Conservation (phyloP, 2,797 vertebrate genomes). For the Spinibarbus caldwelli region DNA sequence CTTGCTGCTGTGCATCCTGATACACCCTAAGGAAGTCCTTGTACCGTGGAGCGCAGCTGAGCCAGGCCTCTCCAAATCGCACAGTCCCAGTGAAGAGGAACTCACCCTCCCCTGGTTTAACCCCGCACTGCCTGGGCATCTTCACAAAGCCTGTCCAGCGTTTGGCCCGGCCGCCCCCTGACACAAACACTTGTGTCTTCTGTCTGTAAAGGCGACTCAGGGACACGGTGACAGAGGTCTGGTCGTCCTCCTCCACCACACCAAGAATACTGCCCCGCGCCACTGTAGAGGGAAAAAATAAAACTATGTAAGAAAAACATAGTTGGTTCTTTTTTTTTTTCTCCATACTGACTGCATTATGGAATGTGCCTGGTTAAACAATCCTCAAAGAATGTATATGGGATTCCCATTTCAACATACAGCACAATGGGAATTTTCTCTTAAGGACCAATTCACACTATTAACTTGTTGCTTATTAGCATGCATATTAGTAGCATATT, state of each 20-base stretch:
- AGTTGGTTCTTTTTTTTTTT: not conserved
- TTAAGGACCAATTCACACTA: not conserved
- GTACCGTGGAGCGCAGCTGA: conserved; percentile 93
- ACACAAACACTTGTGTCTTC: conserved; percentile 90
- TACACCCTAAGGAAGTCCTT: conserved; percentile 94
- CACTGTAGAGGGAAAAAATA: conserved; percentile 70
- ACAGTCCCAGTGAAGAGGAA: conserved; percentile 95
- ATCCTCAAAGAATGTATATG: not conserved
- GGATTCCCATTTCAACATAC: not conserved
- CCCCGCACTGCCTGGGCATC: conserved; percentile 86
- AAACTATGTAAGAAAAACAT: not conserved
- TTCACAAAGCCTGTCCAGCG: conserved; percentile 87
- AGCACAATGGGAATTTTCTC: not conserved
- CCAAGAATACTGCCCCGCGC: conserved; percentile 87
- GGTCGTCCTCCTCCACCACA: conserved; percentile 83
- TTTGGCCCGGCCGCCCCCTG: conserved; percentile 77
- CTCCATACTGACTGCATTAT: not conserved
- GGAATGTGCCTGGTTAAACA: not conserved
- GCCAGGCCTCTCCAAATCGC: conserved; percentile 92
- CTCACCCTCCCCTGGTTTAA: conserved; percentile 85
- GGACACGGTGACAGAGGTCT: conserved; percentile 82
- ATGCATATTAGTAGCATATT: not conserved
- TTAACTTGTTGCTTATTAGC: not conserved
- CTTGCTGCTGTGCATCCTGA: conserved; percentile 83
- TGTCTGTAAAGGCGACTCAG: conserved; percentile 90